These are phyloP conservation scores for Tapirus terrestris DNA, from an alignment of 2,113 vertebrate species.

Conservation along the genomic window DNA sequence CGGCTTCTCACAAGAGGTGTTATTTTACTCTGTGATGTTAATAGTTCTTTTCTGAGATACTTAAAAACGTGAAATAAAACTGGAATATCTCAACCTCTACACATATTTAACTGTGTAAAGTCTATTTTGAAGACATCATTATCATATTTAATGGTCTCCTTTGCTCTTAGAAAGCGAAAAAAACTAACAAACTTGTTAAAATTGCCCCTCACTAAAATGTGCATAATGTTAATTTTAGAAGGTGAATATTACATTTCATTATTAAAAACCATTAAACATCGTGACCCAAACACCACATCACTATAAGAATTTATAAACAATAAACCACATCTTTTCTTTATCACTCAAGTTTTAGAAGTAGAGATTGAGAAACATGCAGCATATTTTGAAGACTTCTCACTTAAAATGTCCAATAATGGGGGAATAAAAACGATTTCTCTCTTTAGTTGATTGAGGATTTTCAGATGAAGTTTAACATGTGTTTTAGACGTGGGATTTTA, in stretches of 20 bases:
- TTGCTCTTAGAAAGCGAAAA: not conserved
- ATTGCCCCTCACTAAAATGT: not conserved
- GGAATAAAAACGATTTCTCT: not conserved
- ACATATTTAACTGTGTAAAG: not conserved
- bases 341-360: not conserved
- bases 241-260: not conserved
- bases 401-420: not conserved
- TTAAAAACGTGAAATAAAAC: conserved; percentile 43
- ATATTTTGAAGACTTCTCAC: not conserved
- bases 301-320: not conserved
- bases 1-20: not conserved
- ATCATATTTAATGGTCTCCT: not conserved
- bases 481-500: not conserved
- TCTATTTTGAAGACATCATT: not conserved
- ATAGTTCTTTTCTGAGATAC: not conserved
- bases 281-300: not conserved
- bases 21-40: not conserved
- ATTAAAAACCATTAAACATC: not conserved
- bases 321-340: not conserved
- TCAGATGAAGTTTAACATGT: not conserved
- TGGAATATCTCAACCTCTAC: not conserved
- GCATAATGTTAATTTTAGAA: not conserved
- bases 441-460: not conserved
- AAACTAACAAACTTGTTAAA: not conserved
- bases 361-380: not conserved